Conservation (phyloP, 2,797 vertebrate genomes). For the Limnodromus scolopaceus region DNA sequence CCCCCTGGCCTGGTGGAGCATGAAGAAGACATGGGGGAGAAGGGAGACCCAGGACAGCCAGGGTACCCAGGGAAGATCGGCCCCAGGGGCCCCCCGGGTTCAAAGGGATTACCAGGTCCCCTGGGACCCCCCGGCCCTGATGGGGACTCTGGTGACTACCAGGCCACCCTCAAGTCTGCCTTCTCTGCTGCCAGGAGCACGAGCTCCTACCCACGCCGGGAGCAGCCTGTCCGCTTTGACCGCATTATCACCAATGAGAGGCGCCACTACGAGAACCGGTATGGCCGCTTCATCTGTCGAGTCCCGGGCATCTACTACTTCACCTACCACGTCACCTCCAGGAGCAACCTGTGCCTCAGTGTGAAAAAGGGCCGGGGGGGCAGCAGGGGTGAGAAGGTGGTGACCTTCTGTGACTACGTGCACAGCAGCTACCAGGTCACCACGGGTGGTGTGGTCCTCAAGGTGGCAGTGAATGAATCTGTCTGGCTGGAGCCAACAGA, state of each 20-base stretch:
- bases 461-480: constrained; percentile 36
- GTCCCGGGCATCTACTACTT: constrained; percentile 83
- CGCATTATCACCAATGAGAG: constrained; percentile 7
- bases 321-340: constrained; percentile 82
- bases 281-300: constrained; percentile 73
- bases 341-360: constrained; percentile 74
- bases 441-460: constrained; percentile 80
- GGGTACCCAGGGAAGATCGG: constrained; percentile 83
- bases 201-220: background rate
- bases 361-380: constrained; percentile 62
- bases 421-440: constrained; percentile 76
- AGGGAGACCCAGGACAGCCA: constrained; percentile 65
- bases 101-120: constrained; percentile 25
- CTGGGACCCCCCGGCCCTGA: constrained; percentile 48
- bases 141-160: constrained; percentile 71
- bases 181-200: constrained; percentile 76
- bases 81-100: constrained; percentile 67
- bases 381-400: constrained; percentile 34
- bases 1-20: constrained; percentile 59
- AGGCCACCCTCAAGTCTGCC: constrained; percentile 38
- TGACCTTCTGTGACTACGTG: constrained; percentile 80
- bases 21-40: constrained; percentile 69
- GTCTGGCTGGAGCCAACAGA: constrained; percentile 78
- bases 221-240: constrained; percentile 77
- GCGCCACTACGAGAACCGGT: constrained; percentile 64